phyloP scores from a whole-genome alignment of 2,888 invertebrate species.

The Matsumyia berberina region DNA sequence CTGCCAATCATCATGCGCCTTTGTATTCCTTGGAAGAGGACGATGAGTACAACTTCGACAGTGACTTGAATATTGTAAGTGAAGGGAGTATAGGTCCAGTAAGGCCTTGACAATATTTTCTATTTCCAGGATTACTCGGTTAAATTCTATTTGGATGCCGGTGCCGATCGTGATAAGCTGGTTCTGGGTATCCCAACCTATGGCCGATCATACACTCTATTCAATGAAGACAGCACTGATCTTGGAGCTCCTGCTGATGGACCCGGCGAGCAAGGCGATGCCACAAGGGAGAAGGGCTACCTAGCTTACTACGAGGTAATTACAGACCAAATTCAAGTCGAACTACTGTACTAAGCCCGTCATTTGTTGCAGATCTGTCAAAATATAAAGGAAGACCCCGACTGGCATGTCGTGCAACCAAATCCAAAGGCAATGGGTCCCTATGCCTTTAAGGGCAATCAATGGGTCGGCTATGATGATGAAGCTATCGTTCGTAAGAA shows the following conservation, averaged over 20 bases:
- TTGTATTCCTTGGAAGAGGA: constrained; percentile 90
- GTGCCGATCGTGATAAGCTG: constrained; percentile 91
- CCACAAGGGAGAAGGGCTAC: constrained; percentile 96
- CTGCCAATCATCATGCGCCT: constrained; percentile 96
- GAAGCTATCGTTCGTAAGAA: constrained; percentile 92
- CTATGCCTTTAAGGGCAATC: constrained; percentile 93
- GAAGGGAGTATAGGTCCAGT: too few species aligned
- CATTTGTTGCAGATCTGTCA: constrained; percentile 92
- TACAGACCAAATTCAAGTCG: background rate
- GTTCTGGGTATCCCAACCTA: constrained; percentile 95
- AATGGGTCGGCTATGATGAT: constrained; percentile 98
- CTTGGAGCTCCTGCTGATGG: constrained; percentile 96
- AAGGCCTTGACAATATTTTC: background rate
- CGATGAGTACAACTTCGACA: constrained; percentile 95
- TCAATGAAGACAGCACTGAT: constrained; percentile 93
- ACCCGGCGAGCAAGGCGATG: constrained; percentile 95
- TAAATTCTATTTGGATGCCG: constrained; percentile 91
- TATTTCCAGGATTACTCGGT: constrained; percentile 90
- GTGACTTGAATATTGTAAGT: constrained; percentile 94
- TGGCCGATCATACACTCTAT: constrained; percentile 94
- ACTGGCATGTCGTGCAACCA: constrained; percentile 93
- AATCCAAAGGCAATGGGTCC: constrained; percentile 94
- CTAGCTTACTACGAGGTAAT: constrained; percentile 95
- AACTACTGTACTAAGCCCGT: too few species aligned
- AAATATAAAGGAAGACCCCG: constrained; percentile 88